Percentiles rank a stretch among this genome's conserved stretches.
phyloP scores from a whole-genome alignment of 2,113 vertebrate species.

The Mustela nigripes region DNA sequence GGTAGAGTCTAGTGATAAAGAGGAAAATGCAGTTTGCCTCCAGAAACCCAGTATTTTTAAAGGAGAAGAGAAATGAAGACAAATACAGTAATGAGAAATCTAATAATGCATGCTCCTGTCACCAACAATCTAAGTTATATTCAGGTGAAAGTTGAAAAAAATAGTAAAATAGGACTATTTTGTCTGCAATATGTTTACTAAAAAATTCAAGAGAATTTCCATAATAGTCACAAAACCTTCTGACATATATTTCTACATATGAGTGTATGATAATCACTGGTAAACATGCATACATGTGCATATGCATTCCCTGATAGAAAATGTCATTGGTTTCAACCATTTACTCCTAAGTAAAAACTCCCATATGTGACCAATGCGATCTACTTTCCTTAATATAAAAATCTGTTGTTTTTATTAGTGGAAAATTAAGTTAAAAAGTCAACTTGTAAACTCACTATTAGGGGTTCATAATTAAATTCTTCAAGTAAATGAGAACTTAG shows the following conservation, averaged over 20 bases:
- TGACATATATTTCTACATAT: not conserved
- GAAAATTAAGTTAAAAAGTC: not conserved
- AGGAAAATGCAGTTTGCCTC: not conserved
- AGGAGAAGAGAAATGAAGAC: not conserved
- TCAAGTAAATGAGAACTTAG: not conserved
- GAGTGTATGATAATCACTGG: not conserved
- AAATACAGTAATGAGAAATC: not conserved
- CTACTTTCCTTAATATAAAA: not conserved
- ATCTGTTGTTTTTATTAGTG: not conserved
- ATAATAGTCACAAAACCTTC: not conserved
- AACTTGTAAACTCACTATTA: not conserved
- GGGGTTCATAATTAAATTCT: not conserved
- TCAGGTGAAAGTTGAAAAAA: not conserved
- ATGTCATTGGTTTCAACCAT: not conserved
- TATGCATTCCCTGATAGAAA: not conserved
- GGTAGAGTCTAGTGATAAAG: not conserved
- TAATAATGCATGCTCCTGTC: not conserved
- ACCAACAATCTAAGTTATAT: not conserved
- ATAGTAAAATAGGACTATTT: not conserved
- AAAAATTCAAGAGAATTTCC: not conserved
- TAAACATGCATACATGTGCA: not conserved
- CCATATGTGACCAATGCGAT: not conserved
- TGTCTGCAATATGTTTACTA: not conserved
- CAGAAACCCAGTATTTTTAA: not conserved
- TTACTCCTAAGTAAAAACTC: not conserved